Percentiles rank a stretch among this genome's conserved stretches.
Conservation (phyloP, 1,140 invertebrate genomes). For the Trachelipus rathkii region DNA sequence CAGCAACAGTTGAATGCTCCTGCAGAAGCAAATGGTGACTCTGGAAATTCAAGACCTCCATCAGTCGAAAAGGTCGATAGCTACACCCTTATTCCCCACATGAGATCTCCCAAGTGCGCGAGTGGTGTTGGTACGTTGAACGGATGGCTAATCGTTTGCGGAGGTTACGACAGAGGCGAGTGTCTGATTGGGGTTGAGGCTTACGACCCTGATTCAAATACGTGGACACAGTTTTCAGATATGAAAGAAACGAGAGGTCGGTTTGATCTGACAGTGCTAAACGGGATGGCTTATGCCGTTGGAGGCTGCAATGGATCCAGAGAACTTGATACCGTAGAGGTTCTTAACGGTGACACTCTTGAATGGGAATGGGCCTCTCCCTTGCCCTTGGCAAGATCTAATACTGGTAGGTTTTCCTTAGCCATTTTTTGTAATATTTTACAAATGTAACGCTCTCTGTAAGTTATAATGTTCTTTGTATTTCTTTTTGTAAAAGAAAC, state of each 20-base stretch:
- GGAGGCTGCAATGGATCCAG: slow-evolving; percentile 74
- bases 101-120: slow-evolving; percentile 67
- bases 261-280: slow-evolving; percentile 66
- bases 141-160: slow-evolving; percentile 67
- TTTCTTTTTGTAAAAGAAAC: too few relatives aligned
- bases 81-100: slow-evolving; percentile 62
- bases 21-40: slow-evolving; percentile 49
- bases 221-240: slow-evolving; percentile 61
- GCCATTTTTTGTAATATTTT: too few relatives aligned
- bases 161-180: slow-evolving; percentile 81
- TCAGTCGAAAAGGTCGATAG: slow-evolving; percentile 53
- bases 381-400: slow-evolving; percentile 63
- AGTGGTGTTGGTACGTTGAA: slow-evolving; percentile 67
- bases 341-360: slow-evolving; percentile 50
- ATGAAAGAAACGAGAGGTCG: slow-evolving; percentile 70
- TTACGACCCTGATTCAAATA: slow-evolving; percentile 65
- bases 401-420: slow-evolving; percentile 55
- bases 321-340: slow-evolving; percentile 67
- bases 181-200: slow-evolving; percentile 70
- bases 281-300: slow-evolving; percentile 66
- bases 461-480: too few relatives aligned
- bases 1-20: slow-evolving; percentile 56
- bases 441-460: too few relatives aligned
- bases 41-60: slow-evolving; percentile 47
- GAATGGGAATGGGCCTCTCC: slow-evolving; percentile 63